A percentile compares a stretch with the other conserved stretches of the same genome.
Conservation (phyloP, 2,888 invertebrate genomes). For the Tyria jacobaeae region DNA sequence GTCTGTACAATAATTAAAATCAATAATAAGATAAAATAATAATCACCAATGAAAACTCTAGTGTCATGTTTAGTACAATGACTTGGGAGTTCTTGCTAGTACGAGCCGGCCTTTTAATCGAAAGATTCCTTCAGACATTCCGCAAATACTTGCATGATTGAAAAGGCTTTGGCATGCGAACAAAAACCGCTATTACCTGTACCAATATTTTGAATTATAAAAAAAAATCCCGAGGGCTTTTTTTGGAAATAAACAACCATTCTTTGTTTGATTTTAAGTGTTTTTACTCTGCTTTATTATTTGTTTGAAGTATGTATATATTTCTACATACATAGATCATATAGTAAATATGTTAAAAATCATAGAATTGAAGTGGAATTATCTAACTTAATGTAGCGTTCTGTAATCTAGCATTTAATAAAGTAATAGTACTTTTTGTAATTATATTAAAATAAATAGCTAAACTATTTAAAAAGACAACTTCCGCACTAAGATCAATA, state of each 20-base stretch:
- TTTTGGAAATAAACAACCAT: constrained; percentile 23
- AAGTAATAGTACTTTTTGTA: neutral
- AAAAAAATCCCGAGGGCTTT: constrained; percentile 26
- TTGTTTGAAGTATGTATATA: neutral
- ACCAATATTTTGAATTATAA: constrained; percentile 37
- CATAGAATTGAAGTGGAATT: too few relatives aligned
- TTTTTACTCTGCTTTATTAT: neutral
- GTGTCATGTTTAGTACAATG: constrained; percentile 62
- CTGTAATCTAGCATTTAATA: too few relatives aligned
- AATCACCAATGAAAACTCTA: too few relatives aligned
- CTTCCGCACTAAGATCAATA: too few relatives aligned
- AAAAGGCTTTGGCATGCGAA: constrained; percentile 34
- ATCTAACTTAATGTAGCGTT: neutral
- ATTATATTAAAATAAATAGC: neutral
- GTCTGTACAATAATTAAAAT: too few relatives aligned
- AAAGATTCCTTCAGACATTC: constrained; percentile 65
- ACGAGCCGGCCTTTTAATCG: constrained; percentile 61
- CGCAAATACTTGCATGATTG: constrained; percentile 65
- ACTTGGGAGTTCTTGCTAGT: constrained; percentile 47
- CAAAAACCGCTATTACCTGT: constrained; percentile 39
- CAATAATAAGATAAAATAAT: too few relatives aligned
- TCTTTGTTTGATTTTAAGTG: neutral
- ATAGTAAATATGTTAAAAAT: too few relatives aligned
- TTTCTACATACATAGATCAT: neutral
- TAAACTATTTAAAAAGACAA: too few relatives aligned